phyloP scores from a whole-genome alignment of 1,140 invertebrate genomes.

The Xylocopa sonorina region DNA sequence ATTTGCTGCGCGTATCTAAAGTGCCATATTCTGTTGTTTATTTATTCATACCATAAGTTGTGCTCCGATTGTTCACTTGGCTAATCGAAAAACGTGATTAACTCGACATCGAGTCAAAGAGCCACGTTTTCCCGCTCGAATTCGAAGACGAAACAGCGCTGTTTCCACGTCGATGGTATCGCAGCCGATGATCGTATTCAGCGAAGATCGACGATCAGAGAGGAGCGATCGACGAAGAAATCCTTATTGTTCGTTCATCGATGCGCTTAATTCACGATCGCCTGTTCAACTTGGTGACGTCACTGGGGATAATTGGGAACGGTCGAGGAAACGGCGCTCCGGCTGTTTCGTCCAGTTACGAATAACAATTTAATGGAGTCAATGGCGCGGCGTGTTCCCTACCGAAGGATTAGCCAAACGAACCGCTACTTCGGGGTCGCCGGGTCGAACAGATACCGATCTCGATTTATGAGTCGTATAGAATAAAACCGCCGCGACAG shows the following conservation, averaged over 20 bases:
- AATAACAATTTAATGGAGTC: constrained; percentile 60
- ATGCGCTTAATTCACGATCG: neutral
- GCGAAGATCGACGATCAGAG: neutral
- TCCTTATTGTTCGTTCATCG: neutral
- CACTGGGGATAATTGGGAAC: constrained; percentile 26
- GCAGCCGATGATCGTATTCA: neutral
- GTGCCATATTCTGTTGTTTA: too few species aligned
- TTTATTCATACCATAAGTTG: too few species aligned
- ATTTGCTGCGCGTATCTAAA: too few species aligned
- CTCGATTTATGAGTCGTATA: constrained; percentile 69
- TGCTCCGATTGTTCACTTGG: too few species aligned
- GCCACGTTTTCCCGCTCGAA: neutral
- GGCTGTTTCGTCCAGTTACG: constrained; percentile 25
- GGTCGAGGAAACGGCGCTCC: neutral
- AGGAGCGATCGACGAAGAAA: constrained; percentile 14
- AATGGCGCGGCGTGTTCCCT: neutral
- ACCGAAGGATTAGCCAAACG: constrained; percentile 39
- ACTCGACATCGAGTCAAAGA: too few species aligned
- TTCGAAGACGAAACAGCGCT: neutral
- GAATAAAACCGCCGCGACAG: constrained; percentile 42
- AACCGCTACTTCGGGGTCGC: constrained; percentile 68
- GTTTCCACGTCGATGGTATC: neutral
- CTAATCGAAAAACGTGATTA: too few species aligned
- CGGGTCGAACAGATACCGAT: constrained; percentile 73
- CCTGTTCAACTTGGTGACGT: neutral